These are phyloP conservation scores for Drosophila quinaria DNA, from an alignment of 2,888 invertebrate species.

Conservation along the genomic window DNA sequence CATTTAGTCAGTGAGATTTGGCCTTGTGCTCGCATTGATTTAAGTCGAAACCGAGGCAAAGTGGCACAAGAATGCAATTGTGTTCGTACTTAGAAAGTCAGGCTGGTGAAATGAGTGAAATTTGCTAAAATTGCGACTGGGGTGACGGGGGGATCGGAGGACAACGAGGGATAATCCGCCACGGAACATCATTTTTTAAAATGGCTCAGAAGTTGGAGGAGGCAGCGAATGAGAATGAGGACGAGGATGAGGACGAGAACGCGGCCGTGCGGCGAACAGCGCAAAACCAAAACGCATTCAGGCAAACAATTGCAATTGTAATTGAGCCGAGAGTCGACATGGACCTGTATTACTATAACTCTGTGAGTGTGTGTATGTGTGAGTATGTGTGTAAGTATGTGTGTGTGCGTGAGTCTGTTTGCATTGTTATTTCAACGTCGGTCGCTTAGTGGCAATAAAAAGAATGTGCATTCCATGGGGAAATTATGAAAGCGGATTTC, in stretches of 20 bases:
- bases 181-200: slow-evolving; percentile 73
- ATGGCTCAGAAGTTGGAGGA: slow-evolving; percentile 56
- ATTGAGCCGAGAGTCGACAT: slow-evolving; percentile 78
- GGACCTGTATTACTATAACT: slow-evolving; percentile 45
- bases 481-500: slow-evolving; percentile 83
- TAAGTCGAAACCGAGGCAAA: slow-evolving; percentile 57
- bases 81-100: slow-evolving; percentile 44
- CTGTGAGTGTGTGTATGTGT: slow-evolving; percentile 21
- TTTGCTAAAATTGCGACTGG: slow-evolving; percentile 32
- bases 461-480: slow-evolving; percentile 80
- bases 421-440: slow-evolving; percentile 76
- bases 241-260: slow-evolving; percentile 11
- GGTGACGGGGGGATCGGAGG: neutral
- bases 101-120: slow-evolving; percentile 51
- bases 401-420: slow-evolving; percentile 60
- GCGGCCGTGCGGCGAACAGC: slow-evolving; percentile 61
- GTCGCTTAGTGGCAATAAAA: slow-evolving; percentile 83
- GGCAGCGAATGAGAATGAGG: too few relatives aligned
- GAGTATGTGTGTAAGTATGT: slow-evolving; percentile 13
- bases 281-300: slow-evolving; percentile 80
- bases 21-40: slow-evolving; percentile 63
- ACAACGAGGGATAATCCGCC: slow-evolving; percentile 42
- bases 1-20: slow-evolving; percentile 16
- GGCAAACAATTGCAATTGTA: slow-evolving; percentile 82
- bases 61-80: slow-evolving; percentile 59